Base-by-base conservation (phyloP, 2,113 vertebrate genomes). In the Cariama cristata region DNA sequence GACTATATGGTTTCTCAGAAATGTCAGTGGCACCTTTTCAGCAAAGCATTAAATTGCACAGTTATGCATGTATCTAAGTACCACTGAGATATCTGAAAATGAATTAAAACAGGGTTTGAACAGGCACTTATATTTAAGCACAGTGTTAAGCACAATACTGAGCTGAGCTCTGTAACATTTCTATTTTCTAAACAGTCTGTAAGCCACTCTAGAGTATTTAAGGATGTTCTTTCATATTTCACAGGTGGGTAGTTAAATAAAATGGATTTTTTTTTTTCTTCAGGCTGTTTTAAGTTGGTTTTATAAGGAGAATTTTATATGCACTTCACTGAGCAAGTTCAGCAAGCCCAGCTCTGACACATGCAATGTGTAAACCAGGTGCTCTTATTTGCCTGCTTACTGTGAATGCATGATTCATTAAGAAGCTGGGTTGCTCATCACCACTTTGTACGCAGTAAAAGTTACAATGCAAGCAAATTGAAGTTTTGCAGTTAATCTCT, bases 171-270 rank as follows among this genome's bases (percentile, higher is more conserved):
- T 82, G 32, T 42, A 84, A 38, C 26, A 59, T 88, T 94, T 73
- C 20, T 79, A 38, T 88, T 87, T 81, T 76, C 64, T 55, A 52
- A 95, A 88, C 47, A 63, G 89, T 88, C 80, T 86, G 68, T 68
- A 93, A 74, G 12, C 35, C 14, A 64, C 53, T 83, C 55, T 38
- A 79, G 53, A 75, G 17, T 82, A 79, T 84, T 94, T 94, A 95
- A 93, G 35, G 84, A 89, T 90, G 87, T 88, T 64, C 88, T 93
- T 96, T 96, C 75, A 64, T 77, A 93, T 72, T 90, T 96, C 58
- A 84, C 86, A 95, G 94, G 94, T 85, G 30, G 75, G 55, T 66
- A 94, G 75, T 96, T 81, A 92, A 98, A 90, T 86, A 52, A 91
- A 96, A 96, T 64, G 7, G 64, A 64, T 71, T 60, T 79, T 69